A percentile compares a stretch with the other conserved stretches of the same genome.
These are phyloP conservation scores for Aphelinus certus DNA, from an alignment of 1,140 invertebrate species.

Conservation along the genomic window DNA sequence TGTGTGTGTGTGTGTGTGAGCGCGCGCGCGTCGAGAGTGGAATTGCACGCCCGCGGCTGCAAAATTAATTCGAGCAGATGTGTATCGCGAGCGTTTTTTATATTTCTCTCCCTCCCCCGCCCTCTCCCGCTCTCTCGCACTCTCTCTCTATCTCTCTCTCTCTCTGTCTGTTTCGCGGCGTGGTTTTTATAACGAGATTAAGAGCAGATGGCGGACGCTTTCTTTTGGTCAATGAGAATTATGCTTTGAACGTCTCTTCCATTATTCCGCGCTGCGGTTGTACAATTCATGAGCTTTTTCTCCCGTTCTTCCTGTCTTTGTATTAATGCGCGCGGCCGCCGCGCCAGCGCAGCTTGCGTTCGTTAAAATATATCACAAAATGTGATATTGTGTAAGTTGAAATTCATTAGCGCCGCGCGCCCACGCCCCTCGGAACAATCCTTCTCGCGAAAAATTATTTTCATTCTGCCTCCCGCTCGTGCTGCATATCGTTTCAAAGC, in stretches of 20 bases:
- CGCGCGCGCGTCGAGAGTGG: not conserved
- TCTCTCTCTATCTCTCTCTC: not conserved
- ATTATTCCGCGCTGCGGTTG: conserved; percentile 24
- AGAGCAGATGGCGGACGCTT: conserved; percentile 26
- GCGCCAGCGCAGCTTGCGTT: not conserved
- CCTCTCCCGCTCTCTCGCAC: not conserved
- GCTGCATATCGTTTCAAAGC: too few species aligned
- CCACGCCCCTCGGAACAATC: not conserved
- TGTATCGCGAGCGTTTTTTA: conserved; percentile 21
- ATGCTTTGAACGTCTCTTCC: conserved; percentile 17
- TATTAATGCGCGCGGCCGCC: not conserved
- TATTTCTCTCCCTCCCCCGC: not conserved
- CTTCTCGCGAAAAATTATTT: too few species aligned
- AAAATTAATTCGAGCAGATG: conserved; percentile 34
- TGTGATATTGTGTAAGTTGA: not conserved
- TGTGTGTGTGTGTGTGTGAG: too few species aligned
- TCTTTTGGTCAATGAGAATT: conserved; percentile 35
- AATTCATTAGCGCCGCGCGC: not conserved
- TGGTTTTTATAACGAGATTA: conserved; percentile 38
- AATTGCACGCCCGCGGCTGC: conserved; percentile 9
- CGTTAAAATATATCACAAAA: conserved; percentile 15
- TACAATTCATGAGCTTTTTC: conserved; percentile 14
- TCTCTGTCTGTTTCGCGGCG: not conserved
- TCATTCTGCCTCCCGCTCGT: too few species aligned
- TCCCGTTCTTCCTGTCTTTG: conserved; percentile 4